Base-by-base conservation (phyloP, 2,888 invertebrate genomes). In the Philereme vetulata region DNA sequence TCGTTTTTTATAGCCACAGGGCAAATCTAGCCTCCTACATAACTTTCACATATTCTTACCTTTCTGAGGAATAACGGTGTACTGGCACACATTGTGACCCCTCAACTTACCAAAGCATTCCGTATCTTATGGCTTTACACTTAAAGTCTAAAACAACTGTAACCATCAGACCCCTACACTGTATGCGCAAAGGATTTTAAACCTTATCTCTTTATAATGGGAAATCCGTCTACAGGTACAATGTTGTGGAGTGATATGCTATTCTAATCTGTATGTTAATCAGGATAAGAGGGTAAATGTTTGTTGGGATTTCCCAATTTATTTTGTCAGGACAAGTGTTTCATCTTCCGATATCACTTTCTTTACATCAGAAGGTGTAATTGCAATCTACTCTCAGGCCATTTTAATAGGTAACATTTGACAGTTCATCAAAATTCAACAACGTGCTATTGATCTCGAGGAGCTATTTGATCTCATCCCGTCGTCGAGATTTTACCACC, bases 41-140 rank as follows among this genome's bases (percentile, higher is more conserved):
- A 62, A 74, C 76, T 77, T 77, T 77, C 76, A 76, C 76, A 75
- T 69, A 68, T 65, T 69, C 66, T 64, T 65, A 68, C 67, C 54
- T 48, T 60, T 61, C 51, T 10, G 21, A 38, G 54, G 45, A 46
- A 56, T 76, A 76, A 76, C 77, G 75, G 77, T 74, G 4, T 46
- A n/a, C 62, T 72, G 76, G 66, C 76, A 75, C 62, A 77, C 74
- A 65, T 65, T 51, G 51, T 54, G 53, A 54, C 50, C 50, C 36
- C 44, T 38, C 50, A 33, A 54, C 48, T 5, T n/a, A 33, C 3
- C 46, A 55, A 46, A 33, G 42, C 9, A 55, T 51, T 51, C 36
- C 36, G 32, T 35, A 42, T 7, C 51, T 51, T 60, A 60, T 43
- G n/a, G n/a, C 40, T 7, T 21, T 40, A 47, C 0, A 0, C 0